These are phyloP conservation scores for Drosophila gunungcola DNA, from an alignment of 1,140 invertebrate species.

Conservation along the genomic window DNA sequence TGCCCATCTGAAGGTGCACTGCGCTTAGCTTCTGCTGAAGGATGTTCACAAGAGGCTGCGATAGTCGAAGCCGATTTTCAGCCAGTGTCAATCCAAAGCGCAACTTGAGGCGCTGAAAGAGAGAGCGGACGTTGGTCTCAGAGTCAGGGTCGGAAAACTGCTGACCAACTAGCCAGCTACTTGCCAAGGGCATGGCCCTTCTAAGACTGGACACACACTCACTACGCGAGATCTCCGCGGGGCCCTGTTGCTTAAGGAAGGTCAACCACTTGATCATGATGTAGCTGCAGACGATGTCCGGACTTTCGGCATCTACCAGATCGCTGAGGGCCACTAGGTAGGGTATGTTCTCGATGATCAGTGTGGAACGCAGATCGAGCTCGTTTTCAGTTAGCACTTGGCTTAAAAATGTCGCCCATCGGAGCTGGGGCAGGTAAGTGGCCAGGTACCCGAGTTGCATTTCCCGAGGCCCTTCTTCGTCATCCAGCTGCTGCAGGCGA, in stretches of 20 bases:
- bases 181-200: slow-evolving; percentile 73
- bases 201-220: slow-evolving; percentile 75
- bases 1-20: slow-evolving; percentile 69
- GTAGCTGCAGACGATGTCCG: slow-evolving; percentile 71
- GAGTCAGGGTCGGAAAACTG: slow-evolving; percentile 51
- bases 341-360: slow-evolving; percentile 75
- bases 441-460: slow-evolving; percentile 74
- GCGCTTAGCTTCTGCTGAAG: slow-evolving; percentile 58
- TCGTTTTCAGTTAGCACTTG: slow-evolving; percentile 29
- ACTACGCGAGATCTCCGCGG: slow-evolving; percentile 63
- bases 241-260: slow-evolving; percentile 72
- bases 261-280: slow-evolving; percentile 74
- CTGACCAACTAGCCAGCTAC: slow-evolving; percentile 70
- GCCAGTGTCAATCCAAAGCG: slow-evolving; percentile 59
- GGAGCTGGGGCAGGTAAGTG: slow-evolving; percentile 67
- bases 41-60: slow-evolving; percentile 56
- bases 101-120: slow-evolving; percentile 49
- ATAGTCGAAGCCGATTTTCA: slow-evolving; percentile 67
- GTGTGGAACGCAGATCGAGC: slow-evolving; percentile 49
- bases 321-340: slow-evolving; percentile 64
- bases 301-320: slow-evolving; percentile 46
- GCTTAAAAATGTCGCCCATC: slow-evolving; percentile 64
- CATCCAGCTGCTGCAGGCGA: slow-evolving; percentile 74
- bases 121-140: slow-evolving; percentile 31
- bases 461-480: slow-evolving; percentile 73